Evolutionary conservation across 1,140 invertebrate species (phyloP).

Genomic region (Bombus impatiens): DNA sequence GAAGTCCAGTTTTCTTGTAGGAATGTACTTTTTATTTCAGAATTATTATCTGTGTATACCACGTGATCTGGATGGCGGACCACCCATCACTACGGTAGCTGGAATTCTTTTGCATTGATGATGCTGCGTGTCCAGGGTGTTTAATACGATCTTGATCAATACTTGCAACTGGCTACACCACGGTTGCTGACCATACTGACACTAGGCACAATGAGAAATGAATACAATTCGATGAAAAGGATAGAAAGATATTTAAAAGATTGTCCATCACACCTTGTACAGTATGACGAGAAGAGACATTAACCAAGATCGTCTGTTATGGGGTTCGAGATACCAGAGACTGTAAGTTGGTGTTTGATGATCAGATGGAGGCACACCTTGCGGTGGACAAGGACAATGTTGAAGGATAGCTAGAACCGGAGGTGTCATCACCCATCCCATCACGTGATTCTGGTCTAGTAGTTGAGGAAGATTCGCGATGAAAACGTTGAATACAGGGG

Average conservation of each 20-base stretch:
- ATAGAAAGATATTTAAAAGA: neutral
- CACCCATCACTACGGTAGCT: slow-evolving; percentile 88
- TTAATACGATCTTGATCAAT: slow-evolving; percentile 95
- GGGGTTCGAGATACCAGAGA: slow-evolving; percentile 93
- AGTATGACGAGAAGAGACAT: slow-evolving; percentile 96
- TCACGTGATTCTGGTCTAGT: slow-evolving; percentile 95
- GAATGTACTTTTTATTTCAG: too few relatives aligned
- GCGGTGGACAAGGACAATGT: slow-evolving; percentile 91
- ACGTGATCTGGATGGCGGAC: slow-evolving; percentile 86
- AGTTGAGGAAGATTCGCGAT: slow-evolving; percentile 96
- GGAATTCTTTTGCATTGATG: slow-evolving; percentile 92
- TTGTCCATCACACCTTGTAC: slow-evolving; percentile 90
- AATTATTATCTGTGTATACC: slow-evolving; percentile 79
- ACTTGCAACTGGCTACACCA: slow-evolving; percentile 90
- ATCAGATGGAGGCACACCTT: slow-evolving; percentile 77
- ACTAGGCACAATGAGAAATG: slow-evolving; percentile 84
- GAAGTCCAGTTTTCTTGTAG: too few relatives aligned
- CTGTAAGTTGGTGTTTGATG: slow-evolving; percentile 88
- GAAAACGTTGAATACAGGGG: slow-evolving; percentile 97
- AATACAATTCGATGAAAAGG: neutral
- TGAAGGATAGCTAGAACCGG: slow-evolving; percentile 93
- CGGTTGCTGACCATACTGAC: slow-evolving; percentile 93
- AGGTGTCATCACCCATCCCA: slow-evolving; percentile 93
- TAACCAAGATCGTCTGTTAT: slow-evolving; percentile 95
- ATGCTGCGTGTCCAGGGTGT: slow-evolving; percentile 95